Conservation (phyloP, 2,888 invertebrate genomes). For the Latrodectus hesperus region DNA sequence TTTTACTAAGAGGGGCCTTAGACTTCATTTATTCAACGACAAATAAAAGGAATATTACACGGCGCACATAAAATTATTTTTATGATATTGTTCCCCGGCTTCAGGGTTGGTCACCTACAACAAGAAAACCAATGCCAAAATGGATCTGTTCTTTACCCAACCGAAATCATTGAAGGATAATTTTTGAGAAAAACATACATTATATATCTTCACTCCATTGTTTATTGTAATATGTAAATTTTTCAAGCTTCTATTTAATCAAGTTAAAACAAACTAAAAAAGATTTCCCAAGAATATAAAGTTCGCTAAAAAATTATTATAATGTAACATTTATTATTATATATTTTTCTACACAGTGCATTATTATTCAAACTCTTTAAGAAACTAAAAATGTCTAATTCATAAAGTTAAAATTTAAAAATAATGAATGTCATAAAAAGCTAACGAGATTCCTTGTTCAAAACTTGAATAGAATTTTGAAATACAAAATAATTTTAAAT, state of each 20-base stretch:
- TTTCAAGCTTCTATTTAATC: conserved; percentile 29
- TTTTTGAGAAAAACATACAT: not conserved
- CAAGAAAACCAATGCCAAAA: not conserved
- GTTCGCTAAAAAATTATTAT: not conserved
- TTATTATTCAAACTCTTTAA: too few species aligned
- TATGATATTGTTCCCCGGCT: conserved; percentile 22
- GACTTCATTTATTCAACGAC: conserved; percentile 46
- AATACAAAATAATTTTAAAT: too few species aligned
- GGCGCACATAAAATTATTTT: conserved; percentile 29
- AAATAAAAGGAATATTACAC: conserved; percentile 35
- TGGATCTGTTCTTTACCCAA: too few species aligned
- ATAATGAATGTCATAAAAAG: too few species aligned
- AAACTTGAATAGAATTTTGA: too few species aligned
- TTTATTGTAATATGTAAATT: conserved; percentile 5
- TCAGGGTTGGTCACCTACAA: not conserved
- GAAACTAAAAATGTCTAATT: too few species aligned
- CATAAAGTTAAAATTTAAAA: too few species aligned
- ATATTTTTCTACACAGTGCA: too few species aligned
- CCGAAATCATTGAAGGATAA: too few species aligned
- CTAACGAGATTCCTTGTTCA: too few species aligned
- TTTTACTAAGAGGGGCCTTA: conserved; percentile 27
- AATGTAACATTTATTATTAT: too few species aligned
- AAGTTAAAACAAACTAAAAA: conserved; percentile 39
- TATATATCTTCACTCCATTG: not conserved
- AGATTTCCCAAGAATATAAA: conserved; percentile 28